These are phyloP conservation scores for Nipponia nippon DNA, from an alignment of 2,113 vertebrate species.

Conservation along the genomic window DNA sequence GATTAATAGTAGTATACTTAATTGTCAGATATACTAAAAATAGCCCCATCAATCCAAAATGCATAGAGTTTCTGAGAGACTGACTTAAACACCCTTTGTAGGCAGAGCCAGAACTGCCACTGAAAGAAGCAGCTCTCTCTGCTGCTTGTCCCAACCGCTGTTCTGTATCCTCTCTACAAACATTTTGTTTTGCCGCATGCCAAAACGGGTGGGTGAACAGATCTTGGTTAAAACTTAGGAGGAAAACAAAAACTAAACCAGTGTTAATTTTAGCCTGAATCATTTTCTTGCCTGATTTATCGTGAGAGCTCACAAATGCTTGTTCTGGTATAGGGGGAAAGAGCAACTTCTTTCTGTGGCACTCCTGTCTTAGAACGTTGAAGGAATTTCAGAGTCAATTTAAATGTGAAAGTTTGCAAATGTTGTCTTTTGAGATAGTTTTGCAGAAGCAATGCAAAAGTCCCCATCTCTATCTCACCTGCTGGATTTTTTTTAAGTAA, in stretches of 20 bases:
- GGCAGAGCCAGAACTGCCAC: not conserved
- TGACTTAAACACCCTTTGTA: not conserved
- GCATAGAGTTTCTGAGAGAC: not conserved
- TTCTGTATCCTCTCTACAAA: not conserved
- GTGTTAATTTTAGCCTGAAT: not conserved
- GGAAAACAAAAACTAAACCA: not conserved
- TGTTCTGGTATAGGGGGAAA: not conserved
- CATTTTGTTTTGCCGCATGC: not conserved
- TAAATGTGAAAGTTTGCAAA: not conserved
- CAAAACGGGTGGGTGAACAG: not conserved
- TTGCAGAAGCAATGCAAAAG: not conserved
- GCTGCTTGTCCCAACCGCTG: not conserved
- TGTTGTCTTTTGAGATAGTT: not conserved
- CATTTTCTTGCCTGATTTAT: not conserved
- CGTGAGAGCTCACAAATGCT: not conserved
- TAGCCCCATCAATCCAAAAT: not conserved
- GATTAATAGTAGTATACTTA: not conserved
- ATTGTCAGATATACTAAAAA: not conserved
- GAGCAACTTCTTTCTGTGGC: not conserved
- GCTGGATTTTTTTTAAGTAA: not conserved
- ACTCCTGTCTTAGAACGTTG: not conserved
- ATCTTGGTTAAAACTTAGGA: not conserved
- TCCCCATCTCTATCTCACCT: rapidly evolving
- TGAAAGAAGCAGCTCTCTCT: rapidly evolving
- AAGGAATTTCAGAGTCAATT: not conserved